Conservation (phyloP, 2,797 vertebrate species). For the Heteromormyrus szaboi region DNA sequence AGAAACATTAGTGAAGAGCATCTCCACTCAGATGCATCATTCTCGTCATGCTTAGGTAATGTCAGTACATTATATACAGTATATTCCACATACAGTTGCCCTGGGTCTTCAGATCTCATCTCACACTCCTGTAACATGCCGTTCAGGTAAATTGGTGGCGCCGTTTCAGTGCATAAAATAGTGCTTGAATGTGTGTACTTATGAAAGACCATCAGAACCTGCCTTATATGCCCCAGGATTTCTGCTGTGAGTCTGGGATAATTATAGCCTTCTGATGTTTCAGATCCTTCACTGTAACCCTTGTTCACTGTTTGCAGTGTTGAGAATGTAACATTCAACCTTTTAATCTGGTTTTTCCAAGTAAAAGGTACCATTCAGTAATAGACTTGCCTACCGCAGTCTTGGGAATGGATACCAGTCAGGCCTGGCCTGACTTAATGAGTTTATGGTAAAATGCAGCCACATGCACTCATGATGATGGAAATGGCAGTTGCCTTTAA, state of each 20-base stretch:
- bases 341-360: slow-evolving; percentile 1
- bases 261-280: slow-evolving; percentile 1
- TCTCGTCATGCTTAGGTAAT: neutral
- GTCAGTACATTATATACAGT: neutral
- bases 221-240: neutral
- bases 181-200: neutral
- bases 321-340: neutral
- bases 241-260: neutral
- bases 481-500: neutral
- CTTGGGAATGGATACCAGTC: neutral
- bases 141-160: neutral
- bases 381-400: neutral
- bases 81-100: neutral
- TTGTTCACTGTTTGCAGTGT: neutral
- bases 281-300: neutral
- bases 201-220: neutral
- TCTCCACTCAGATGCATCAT: neutral
- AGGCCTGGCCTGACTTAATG: neutral
- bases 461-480: neutral
- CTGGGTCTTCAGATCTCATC: neutral
- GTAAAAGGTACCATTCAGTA: neutral
- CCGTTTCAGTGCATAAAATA: neutral
- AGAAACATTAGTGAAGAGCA: neutral
- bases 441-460: slow-evolving; percentile 9
- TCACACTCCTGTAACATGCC: neutral